phyloP scores from a whole-genome alignment of 37 sponge, comb jelly and placozoan genomes.

The Eunapius fragilis region DNA sequence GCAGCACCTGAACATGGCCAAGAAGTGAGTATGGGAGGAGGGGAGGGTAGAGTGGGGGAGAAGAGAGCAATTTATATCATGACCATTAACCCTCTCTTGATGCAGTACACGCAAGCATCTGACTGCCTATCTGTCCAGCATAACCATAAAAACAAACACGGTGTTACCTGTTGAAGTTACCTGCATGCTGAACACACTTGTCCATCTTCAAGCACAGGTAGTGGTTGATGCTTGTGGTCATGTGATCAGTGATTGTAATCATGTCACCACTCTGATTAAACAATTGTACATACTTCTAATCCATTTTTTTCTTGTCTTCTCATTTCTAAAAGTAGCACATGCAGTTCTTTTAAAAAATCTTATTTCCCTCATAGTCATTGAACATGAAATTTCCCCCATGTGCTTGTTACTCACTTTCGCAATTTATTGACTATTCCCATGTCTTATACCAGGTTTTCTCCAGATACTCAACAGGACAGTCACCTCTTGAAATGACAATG shows the following conservation, averaged over 20 bases:
- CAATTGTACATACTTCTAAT: no score
- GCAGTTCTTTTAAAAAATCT: no score
- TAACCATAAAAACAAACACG: background rate
- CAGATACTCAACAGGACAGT: background rate
- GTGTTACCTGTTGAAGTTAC: constrained; percentile 18
- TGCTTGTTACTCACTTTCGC: no score
- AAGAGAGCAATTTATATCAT: no score
- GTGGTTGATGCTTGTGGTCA: no score
- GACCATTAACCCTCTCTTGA: background rate
- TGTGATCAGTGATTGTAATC: no score
- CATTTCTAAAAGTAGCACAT: no score
- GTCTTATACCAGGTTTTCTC: background rate
- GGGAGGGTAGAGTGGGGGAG: background rate
- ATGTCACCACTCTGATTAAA: no score
- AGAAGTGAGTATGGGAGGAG: constrained; percentile 16
- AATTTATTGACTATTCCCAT: background rate
- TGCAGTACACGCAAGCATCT: background rate
- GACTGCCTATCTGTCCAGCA: background rate
- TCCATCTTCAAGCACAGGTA: constrained; percentile 45
- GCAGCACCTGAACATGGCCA: constrained; percentile 17
- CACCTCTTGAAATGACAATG: background rate
- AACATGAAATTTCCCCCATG: no score
- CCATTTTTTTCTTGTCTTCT: no score
- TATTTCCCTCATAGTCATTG: no score
- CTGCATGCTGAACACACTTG: constrained; percentile 58